phyloP scores from a whole-genome alignment of 1,140 invertebrate genomes.

The Bombus pascuorum region DNA sequence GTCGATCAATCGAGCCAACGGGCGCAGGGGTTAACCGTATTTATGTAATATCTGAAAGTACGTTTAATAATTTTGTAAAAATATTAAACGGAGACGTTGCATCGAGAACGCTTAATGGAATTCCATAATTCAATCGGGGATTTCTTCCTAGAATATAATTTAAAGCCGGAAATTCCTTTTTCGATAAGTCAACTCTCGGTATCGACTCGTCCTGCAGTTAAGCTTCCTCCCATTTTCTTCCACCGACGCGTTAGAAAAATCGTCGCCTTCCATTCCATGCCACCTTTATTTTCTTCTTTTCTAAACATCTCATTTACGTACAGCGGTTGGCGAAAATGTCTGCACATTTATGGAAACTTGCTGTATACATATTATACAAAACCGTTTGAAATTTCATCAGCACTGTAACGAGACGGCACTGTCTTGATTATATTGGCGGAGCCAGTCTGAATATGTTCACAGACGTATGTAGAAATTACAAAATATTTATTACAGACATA shows the following conservation, averaged over 20 bases:
- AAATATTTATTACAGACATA: background rate
- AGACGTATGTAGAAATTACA: background rate
- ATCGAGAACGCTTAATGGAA: background rate
- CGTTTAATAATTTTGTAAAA: constrained; percentile 3
- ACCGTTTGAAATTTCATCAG: background rate
- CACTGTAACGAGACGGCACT: too few species aligned
- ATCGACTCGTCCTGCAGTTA: background rate
- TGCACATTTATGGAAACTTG: background rate
- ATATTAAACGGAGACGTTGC: background rate
- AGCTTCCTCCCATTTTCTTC: background rate
- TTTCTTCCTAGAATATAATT: constrained; percentile 1
- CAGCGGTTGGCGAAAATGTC: background rate
- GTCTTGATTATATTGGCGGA: too few species aligned
- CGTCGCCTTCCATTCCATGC: too few species aligned
- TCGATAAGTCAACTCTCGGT: constrained; percentile 5
- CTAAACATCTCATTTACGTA: background rate
- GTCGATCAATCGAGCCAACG: constrained; percentile 11
- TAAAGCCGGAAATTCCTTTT: constrained; percentile 8
- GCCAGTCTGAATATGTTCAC: background rate
- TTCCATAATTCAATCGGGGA: background rate
- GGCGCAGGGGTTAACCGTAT: background rate
- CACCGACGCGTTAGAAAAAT: background rate
- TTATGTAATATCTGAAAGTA: constrained; percentile 11
- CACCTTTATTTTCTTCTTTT: background rate
- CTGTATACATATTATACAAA: too few species aligned